Conservation (phyloP, 2,888 invertebrate genomes). For the Orgyia antiqua region DNA sequence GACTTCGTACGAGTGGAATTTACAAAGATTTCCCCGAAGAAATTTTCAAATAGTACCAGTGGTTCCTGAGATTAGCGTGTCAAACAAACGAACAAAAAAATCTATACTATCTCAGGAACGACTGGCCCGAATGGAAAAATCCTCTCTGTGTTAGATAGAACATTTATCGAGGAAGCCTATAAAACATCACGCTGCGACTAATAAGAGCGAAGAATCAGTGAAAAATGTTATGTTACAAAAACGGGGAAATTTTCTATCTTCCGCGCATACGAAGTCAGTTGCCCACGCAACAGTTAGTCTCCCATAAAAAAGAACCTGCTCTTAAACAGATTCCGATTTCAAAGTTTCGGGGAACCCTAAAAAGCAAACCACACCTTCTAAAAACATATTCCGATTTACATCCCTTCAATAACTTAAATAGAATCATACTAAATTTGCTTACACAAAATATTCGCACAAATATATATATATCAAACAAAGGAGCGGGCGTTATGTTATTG, state of each 20-base stretch:
- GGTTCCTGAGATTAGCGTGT: no score
- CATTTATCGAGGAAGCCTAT: no score
- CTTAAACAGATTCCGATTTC: neutral
- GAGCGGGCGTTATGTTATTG: conserved; percentile 4
- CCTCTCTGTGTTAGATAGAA: no score
- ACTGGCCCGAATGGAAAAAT: neutral
- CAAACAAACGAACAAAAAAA: neutral
- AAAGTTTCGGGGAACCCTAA: no score
- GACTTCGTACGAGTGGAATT: no score
- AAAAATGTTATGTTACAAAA: no score
- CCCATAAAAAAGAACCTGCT: neutral
- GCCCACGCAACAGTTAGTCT: neutral
- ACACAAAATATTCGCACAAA: neutral
- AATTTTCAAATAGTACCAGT: no score
- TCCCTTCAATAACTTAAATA: conserved; percentile 1
- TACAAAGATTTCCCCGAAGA: no score
- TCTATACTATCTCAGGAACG: neutral
- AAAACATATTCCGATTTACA: neutral
- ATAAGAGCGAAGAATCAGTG: no score
- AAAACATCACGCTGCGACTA: no score
- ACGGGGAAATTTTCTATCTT: no score
- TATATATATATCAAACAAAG: conserved; percentile 3
- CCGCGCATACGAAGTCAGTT: neutral
- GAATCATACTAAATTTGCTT: conserved; percentile 1
- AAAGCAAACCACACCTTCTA: no score